phyloP scores from a whole-genome alignment of 2,888 invertebrate species.

The Aplocera efformata region DNA sequence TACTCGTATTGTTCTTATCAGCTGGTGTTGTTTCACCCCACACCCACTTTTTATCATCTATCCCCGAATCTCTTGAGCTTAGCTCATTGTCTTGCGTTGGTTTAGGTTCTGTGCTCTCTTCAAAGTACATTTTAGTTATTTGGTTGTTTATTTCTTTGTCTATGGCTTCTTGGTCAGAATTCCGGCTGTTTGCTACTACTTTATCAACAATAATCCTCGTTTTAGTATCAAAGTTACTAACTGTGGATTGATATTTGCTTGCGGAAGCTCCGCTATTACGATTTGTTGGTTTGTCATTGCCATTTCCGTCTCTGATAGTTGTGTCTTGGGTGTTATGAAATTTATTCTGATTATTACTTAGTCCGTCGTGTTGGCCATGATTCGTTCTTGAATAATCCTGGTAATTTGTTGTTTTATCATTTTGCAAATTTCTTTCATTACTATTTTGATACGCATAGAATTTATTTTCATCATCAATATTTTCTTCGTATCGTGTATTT shows the following conservation, averaged over 20 bases:
- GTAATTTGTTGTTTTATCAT: neutral
- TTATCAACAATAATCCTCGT: neutral
- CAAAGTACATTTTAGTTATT: slow-evolving; percentile 10
- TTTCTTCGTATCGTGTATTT: neutral
- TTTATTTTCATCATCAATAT: slow-evolving; percentile 1
- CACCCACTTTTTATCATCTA: slow-evolving; percentile 25
- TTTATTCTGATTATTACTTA: neutral
- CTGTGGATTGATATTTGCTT: neutral
- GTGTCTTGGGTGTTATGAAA: slow-evolving; percentile 2
- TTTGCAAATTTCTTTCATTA: neutral
- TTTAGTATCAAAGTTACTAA: neutral
- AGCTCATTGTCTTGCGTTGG: slow-evolving; percentile 22
- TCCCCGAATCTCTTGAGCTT: slow-evolving; percentile 4
- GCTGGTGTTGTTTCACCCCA: slow-evolving; percentile 18
- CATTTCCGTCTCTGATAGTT: neutral
- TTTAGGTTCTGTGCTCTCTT: slow-evolving; percentile 6
- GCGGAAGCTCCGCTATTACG: neutral
- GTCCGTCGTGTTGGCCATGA: too few species aligned
- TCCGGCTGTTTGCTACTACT: neutral
- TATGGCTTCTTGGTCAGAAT: slow-evolving; percentile 3
- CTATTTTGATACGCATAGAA: slow-evolving; percentile 2
- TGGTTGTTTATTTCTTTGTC: slow-evolving; percentile 11
- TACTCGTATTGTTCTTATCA: neutral
- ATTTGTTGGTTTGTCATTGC: neutral
- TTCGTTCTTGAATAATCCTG: too few species aligned